Percentiles rank a stretch among this genome's conserved stretches.
Conservation (phyloP, 2,888 invertebrate species). For the Rutpela maculata region DNA sequence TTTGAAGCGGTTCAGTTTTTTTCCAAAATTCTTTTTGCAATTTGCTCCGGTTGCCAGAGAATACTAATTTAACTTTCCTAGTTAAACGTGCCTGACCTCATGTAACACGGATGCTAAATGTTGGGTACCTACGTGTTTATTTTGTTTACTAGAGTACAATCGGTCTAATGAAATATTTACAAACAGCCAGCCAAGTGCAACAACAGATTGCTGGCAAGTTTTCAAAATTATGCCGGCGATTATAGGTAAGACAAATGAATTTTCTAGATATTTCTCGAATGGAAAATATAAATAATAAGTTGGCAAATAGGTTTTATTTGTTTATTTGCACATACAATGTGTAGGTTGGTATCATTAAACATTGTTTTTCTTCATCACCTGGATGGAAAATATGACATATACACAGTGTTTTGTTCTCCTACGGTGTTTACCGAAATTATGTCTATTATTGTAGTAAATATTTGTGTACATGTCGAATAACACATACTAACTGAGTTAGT, state of each 20-base stretch:
- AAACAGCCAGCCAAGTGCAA: not conserved
- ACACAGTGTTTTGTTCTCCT: too few relatives aligned
- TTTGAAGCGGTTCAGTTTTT: too few relatives aligned
- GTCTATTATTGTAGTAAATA: too few relatives aligned
- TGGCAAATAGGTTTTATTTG: not conserved
- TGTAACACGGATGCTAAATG: not conserved
- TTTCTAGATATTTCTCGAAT: not conserved
- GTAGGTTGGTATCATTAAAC: not conserved
- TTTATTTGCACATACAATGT: not conserved
- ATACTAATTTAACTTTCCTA: too few relatives aligned
- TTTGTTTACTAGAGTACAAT: not conserved
- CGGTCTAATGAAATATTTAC: constrained; percentile 1
- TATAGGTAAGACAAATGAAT: not conserved
- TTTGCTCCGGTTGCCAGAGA: too few relatives aligned
- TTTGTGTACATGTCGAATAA: too few relatives aligned
- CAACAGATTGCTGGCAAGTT: too few relatives aligned
- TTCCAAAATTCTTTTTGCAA: too few relatives aligned
- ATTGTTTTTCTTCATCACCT: too few relatives aligned
- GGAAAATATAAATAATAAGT: not conserved
- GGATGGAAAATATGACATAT: too few relatives aligned
- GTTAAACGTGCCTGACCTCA: not conserved
- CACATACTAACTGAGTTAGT: too few relatives aligned
- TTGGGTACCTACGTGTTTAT: not conserved
- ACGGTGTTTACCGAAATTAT: too few relatives aligned
- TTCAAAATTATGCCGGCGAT: not conserved